Percentiles rank a stretch among this genome's conserved stretches.
These are phyloP conservation scores for Torymus auratus DNA, from an alignment of 2,888 invertebrate genomes.

Conservation along the genomic window DNA sequence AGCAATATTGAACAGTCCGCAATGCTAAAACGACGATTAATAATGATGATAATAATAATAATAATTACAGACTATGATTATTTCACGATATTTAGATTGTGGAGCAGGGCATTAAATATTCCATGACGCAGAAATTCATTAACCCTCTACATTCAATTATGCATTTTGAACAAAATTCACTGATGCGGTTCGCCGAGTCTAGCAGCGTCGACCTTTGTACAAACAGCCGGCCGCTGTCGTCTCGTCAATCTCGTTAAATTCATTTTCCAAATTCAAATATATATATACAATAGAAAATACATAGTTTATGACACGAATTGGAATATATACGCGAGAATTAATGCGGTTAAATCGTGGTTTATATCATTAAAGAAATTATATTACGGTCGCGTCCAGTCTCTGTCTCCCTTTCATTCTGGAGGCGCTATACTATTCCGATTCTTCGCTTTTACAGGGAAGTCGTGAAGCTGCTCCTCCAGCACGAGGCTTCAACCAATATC, in stretches of 20 bases:
- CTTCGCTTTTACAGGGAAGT: slow-evolving; percentile 82
- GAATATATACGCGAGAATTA: too few relatives aligned
- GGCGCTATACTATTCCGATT: too few relatives aligned
- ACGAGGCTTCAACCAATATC: slow-evolving; percentile 93
- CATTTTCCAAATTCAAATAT: slow-evolving; percentile 15
- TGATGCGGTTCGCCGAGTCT: slow-evolving; percentile 6
- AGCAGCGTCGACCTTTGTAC: neutral
- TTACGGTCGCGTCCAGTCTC: neutral
- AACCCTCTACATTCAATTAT: slow-evolving; percentile 14
- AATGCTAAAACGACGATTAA: too few relatives aligned
- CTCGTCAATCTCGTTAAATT: slow-evolving; percentile 2
- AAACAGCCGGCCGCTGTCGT: neutral
- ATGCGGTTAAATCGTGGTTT: too few relatives aligned
- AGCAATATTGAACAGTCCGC: too few relatives aligned
- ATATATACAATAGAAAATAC: neutral
- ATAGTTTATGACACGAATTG: neutral
- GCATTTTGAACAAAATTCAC: slow-evolving; percentile 30
- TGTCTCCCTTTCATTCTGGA: neutral
- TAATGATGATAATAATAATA: too few relatives aligned
- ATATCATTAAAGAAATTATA: slow-evolving; percentile 4
- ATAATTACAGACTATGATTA: neutral
- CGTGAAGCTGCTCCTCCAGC: slow-evolving; percentile 88
- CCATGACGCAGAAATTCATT: slow-evolving; percentile 22
- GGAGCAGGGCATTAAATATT: slow-evolving; percentile 9
- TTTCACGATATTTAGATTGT: slow-evolving; percentile 8